Conservation (phyloP, 2,797 vertebrate genomes). For the Lepilemur septentrionalis region DNA sequence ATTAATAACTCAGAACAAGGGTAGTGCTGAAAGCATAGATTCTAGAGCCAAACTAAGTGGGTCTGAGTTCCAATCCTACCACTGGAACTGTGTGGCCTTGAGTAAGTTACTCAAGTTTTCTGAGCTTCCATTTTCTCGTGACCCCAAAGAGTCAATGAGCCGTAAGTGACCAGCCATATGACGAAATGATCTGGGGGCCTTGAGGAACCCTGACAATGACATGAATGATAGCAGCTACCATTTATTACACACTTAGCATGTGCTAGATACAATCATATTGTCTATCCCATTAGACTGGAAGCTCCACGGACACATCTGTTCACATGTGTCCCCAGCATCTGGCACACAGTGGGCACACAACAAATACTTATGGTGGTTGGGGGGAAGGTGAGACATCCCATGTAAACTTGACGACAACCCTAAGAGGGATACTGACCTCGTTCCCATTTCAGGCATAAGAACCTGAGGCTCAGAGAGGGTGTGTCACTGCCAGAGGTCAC, state of each 20-base stretch:
- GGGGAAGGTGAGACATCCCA: neutral
- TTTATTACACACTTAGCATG: neutral
- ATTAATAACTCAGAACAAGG: neutral
- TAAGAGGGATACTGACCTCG: neutral
- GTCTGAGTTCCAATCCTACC: neutral
- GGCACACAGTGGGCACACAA: neutral
- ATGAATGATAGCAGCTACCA: accelerated
- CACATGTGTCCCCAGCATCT: neutral
- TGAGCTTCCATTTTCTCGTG: neutral
- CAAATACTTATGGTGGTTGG: neutral
- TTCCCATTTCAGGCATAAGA: neutral
- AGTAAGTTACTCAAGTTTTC: neutral
- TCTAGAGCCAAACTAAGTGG: neutral
- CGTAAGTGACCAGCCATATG: neutral
- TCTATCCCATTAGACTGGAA: neutral
- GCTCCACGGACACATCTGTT: neutral
- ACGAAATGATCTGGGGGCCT: neutral
- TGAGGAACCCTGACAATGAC: neutral
- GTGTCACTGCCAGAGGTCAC: accelerated
- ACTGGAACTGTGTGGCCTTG: neutral
- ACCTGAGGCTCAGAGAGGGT: neutral
- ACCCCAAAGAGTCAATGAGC: neutral
- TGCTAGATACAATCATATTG: accelerated
- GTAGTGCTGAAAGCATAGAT: accelerated
- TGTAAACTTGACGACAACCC: neutral